Conservation (phyloP, 2,888 invertebrate species). For the Acanthosepion pharaonis region DNA sequence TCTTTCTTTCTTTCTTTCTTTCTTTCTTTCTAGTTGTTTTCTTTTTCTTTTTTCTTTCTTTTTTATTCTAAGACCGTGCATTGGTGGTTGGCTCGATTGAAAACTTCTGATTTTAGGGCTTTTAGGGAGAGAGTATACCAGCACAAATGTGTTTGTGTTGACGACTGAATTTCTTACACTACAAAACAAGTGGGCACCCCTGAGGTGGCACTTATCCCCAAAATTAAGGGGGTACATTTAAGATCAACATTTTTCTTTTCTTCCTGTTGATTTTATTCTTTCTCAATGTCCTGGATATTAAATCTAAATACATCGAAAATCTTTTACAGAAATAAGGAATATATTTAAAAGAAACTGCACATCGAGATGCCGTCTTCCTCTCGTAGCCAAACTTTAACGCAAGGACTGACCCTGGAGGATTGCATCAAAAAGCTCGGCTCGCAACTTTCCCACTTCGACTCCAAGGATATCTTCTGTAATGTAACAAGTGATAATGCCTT, state of each 20-base stretch:
- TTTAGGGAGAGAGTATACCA: neutral
- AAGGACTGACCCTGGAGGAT: neutral
- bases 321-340: too few relatives aligned
- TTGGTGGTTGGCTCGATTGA: neutral
- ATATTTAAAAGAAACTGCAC: neutral
- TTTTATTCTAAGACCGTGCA: neutral
- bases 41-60: neutral
- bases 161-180: neutral
- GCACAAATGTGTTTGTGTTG: neutral
- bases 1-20: neutral
- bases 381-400: neutral
- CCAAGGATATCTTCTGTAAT: slow-evolving; percentile 51
- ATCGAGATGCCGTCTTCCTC: neutral
- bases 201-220: neutral
- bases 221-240: neutral
- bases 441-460: neutral
- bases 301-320: neutral
- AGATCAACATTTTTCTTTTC: neutral
- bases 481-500: slow-evolving; percentile 55
- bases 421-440: neutral
- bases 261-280: neutral
- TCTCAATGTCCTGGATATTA: neutral
- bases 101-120: neutral
- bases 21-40: neutral
- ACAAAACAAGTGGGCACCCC: neutral